Base-by-base conservation (phyloP, 2,888 invertebrate species). In the Tipula helvola region DNA sequence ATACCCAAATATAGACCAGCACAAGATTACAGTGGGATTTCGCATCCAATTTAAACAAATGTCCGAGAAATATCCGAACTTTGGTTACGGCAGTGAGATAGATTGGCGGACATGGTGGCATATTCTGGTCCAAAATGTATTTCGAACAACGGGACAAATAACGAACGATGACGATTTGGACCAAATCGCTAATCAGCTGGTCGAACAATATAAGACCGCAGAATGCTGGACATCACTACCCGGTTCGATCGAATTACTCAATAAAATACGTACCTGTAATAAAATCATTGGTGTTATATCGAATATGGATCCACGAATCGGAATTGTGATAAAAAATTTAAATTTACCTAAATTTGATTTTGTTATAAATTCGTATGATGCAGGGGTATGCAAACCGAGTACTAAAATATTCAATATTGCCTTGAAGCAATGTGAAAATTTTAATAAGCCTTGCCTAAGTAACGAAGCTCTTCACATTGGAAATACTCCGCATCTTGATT, bases 21-120 rank as follows among this genome's bases (percentile, higher is more conserved):
- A 87, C 0, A 87, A 88, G 16, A 86, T 92, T 85, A 88, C 94
- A 71, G 90, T 92, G 8, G 90, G 94, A 89, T 96, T 97, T 89
- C 93, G 93, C 88, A 89, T 90, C 4, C 94, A 94, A 87, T 96
- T 95, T 90, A 93, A 93, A 88, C 89, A 90, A 5, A 93, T 96
- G 93, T 93, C 93, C 88, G 88, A 90, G 44, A 91, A 94, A 86
- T 94, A 96, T 91, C 97, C 97, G 4, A 96, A 97, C 91, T 98
- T 95, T 91, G 98, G 98, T 0, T 92, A 90, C 91, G 92, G 93
- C 0, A 94, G 93, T 0, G 90, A 89, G 7, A 89, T 97, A 86
- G 92, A 93, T 16, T 97, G 96, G 95, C 92, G 95, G 88, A 92
- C 94, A 57, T 98, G 98, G 98, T 98, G 98, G 98, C 92, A 92